A percentile compares a stretch with the other conserved stretches of the same genome.
Evolutionary conservation across 2,797 vertebrate species (phyloP).

Genomic region (Pseudochirops cupreus): DNA sequence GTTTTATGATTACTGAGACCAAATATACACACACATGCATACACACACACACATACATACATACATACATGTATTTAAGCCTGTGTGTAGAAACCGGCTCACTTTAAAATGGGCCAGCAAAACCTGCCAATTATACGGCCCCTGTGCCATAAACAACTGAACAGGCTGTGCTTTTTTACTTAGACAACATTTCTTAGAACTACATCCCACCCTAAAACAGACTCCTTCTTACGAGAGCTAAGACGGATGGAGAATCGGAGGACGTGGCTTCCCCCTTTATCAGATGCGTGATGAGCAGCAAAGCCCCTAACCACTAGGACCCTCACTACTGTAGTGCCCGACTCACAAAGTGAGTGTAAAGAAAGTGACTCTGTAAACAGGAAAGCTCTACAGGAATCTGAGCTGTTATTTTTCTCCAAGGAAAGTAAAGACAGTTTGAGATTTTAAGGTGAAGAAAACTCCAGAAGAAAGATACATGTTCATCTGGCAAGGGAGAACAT

Average conservation of each 20-base stretch:
- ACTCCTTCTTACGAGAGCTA: background rate
- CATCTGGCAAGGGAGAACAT: conserved; percentile 52
- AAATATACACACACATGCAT: background rate
- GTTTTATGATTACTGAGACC: background rate
- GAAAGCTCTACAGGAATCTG: background rate
- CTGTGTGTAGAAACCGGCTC: background rate
- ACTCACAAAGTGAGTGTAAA: background rate
- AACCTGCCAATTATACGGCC: background rate
- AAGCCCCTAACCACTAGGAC: background rate
- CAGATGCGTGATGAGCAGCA: background rate
- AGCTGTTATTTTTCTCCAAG: background rate
- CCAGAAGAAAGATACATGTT: conserved; percentile 20
- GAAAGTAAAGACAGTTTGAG: conserved; percentile 34
- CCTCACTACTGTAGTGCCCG: background rate
- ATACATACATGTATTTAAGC: too few species aligned
- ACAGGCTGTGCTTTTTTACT: background rate
- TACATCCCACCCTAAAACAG: background rate
- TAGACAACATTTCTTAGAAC: background rate
- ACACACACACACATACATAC: too few species aligned
- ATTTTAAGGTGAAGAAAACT: conserved; percentile 34
- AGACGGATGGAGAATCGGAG: background rate
- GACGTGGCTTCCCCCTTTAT: background rate
- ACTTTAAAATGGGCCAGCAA: background rate
- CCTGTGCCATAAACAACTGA: background rate
- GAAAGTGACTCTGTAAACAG: background rate